These are phyloP conservation scores for Verasper variegatus DNA, from an alignment of 2,113 vertebrate genomes.

Conservation along the genomic window DNA sequence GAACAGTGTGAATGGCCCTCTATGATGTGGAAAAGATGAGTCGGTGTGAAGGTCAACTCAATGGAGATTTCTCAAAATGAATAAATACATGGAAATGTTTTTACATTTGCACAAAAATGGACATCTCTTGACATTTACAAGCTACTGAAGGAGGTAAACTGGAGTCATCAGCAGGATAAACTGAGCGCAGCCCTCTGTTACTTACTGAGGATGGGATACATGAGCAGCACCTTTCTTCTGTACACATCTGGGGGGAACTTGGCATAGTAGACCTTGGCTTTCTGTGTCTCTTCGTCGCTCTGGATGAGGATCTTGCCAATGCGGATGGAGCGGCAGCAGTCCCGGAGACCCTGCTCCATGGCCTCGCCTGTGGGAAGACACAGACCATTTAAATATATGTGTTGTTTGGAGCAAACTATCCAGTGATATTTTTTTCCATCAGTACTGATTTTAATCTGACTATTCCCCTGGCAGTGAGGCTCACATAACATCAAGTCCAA, in stretches of 20 bases:
- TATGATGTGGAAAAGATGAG: conserved; percentile 74
- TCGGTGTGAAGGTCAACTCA: conserved; percentile 74
- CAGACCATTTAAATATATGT: not conserved
- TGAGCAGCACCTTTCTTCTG: conserved; percentile 95
- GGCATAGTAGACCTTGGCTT: conserved; percentile 97
- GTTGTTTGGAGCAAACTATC: too few relatives aligned
- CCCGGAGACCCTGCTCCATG: conserved; percentile 97
- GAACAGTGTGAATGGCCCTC: conserved; percentile 73
- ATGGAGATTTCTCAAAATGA: conserved; percentile 65
- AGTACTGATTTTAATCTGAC: too few relatives aligned
- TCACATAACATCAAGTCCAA: too few relatives aligned
- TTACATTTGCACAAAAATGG: conserved; percentile 47
- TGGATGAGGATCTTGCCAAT: conserved; percentile 99
- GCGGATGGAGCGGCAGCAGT: conserved; percentile 96
- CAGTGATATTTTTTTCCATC: too few relatives aligned
- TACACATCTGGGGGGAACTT: conserved; percentile 98
- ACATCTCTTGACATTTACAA: conserved; percentile 50
- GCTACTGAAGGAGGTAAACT: conserved; percentile 11
- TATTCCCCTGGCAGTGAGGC: too few relatives aligned
- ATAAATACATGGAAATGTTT: conserved; percentile 51
- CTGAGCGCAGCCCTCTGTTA: conserved; percentile 27
- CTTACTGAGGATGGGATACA: conserved; percentile 99
- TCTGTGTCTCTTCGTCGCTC: conserved; percentile 97
- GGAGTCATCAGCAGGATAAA: conserved; percentile 35
- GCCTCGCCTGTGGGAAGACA: conserved; percentile 87